These are phyloP conservation scores for Pocota personata DNA, from an alignment of 2,888 invertebrate species.

Conservation along the genomic window DNA sequence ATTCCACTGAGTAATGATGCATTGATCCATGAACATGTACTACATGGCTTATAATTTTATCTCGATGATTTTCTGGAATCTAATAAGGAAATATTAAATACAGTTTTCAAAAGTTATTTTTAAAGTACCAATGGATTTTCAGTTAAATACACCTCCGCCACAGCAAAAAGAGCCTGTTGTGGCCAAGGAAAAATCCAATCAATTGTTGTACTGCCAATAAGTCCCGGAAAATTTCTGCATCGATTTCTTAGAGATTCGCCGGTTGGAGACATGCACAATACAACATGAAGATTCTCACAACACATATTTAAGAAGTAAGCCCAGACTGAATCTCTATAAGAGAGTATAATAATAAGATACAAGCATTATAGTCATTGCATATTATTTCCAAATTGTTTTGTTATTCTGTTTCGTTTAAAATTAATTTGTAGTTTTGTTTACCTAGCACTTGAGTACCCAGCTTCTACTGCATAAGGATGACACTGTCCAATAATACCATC, in stretches of 20 bases:
- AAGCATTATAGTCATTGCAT: no score
- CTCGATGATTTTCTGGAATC: constrained; percentile 87
- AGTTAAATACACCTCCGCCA: constrained; percentile 92
- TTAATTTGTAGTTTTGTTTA: constrained; percentile 76
- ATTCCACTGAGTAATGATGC: constrained; percentile 88
- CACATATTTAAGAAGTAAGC: constrained; percentile 90
- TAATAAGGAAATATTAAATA: constrained; percentile 74
- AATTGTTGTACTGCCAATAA: constrained; percentile 95
- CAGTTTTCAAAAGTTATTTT: neutral
- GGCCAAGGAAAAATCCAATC: constrained; percentile 99
- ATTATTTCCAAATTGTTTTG: neutral
- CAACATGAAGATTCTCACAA: constrained; percentile 94
- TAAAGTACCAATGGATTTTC: constrained; percentile 85
- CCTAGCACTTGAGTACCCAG: constrained; percentile 90
- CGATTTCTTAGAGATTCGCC: constrained; percentile 92
- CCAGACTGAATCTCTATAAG: constrained; percentile 93
- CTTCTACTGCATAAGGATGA: constrained; percentile 87
- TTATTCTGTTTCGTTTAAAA: neutral
- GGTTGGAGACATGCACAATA: constrained; percentile 94
- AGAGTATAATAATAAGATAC: neutral
- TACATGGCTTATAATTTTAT: constrained; percentile 91
- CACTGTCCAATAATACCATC: constrained; percentile 89
- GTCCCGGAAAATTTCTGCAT: constrained; percentile 95
- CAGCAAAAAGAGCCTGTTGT: constrained; percentile 92
- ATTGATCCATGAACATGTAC: constrained; percentile 93